Percentiles rank a stretch among this genome's conserved stretches.
Evolutionary conservation across 2,113 vertebrate genomes (phyloP).

Genomic region (Aepyceros melampus): DNA sequence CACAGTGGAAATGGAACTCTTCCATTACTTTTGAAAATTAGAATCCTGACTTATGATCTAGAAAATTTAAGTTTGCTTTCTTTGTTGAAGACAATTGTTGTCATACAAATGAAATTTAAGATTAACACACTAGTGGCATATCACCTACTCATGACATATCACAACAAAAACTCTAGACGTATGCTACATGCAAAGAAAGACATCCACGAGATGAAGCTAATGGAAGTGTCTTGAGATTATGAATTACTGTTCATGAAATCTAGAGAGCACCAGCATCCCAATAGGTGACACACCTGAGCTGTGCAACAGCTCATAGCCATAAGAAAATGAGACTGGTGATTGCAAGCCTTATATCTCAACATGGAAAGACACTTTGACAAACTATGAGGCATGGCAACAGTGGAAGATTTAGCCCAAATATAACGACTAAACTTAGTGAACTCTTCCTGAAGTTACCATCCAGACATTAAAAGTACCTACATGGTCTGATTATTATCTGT

Average conservation of each 20-base stretch:
- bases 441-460: neutral
- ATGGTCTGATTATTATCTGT: neutral
- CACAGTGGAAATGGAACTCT: neutral
- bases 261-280: neutral
- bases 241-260: neutral
- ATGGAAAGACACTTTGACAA: constrained; percentile 11
- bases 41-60: neutral
- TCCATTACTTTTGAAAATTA: constrained; percentile 8
- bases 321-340: neutral
- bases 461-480: neutral
- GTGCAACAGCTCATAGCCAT: neutral
- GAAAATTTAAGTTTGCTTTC: neutral
- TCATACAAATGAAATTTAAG: neutral
- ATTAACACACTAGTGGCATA: neutral
- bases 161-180: neutral
- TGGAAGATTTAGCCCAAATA: neutral
- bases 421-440: neutral
- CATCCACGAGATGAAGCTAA: neutral
- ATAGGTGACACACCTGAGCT: neutral
- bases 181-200: neutral
- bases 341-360: neutral
- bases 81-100: neutral
- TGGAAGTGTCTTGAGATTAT: neutral
- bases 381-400: neutral
- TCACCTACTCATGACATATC: neutral